Evolutionary conservation across 2,888 invertebrate genomes (phyloP).

Genomic region (Chalcosyrphus nemorum): DNA sequence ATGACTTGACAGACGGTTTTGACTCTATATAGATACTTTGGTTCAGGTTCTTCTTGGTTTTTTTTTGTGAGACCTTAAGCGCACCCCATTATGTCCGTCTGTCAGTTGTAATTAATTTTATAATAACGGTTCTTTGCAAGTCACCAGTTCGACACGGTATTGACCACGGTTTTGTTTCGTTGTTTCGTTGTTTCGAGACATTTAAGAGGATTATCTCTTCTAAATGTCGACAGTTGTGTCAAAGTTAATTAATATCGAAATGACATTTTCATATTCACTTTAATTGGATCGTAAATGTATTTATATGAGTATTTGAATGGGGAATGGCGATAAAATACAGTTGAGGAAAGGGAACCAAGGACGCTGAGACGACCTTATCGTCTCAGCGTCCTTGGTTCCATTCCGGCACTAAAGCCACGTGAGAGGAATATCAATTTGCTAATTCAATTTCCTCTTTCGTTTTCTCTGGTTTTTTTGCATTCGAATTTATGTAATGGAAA

Average conservation of each 20-base stretch:
- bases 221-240: not conserved
- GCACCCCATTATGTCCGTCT: constrained; percentile 8
- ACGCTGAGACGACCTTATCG: not conserved
- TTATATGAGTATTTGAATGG: too few relatives aligned
- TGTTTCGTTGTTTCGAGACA: not conserved
- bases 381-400: too few relatives aligned
- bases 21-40: not conserved
- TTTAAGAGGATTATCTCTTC: not conserved
- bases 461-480: too few relatives aligned
- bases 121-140: constrained; percentile 69
- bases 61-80: constrained; percentile 1
- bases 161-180: not conserved
- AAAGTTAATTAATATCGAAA: not conserved
- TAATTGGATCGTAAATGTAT: not conserved
- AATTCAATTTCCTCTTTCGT: not conserved
- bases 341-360: not conserved
- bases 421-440: not conserved
- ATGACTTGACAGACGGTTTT: constrained; percentile 16
- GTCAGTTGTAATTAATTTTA: constrained; percentile 58
- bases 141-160: not conserved
- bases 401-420: not conserved
- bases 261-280: not conserved
- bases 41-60: constrained; percentile 14
- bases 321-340: too few relatives aligned
- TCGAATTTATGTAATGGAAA: not conserved